Evolutionary conservation across 2,113 vertebrate genomes (phyloP), one percentile per base, ranked within the genome.

Genomic region (Scartelaos histophorus): DNA sequence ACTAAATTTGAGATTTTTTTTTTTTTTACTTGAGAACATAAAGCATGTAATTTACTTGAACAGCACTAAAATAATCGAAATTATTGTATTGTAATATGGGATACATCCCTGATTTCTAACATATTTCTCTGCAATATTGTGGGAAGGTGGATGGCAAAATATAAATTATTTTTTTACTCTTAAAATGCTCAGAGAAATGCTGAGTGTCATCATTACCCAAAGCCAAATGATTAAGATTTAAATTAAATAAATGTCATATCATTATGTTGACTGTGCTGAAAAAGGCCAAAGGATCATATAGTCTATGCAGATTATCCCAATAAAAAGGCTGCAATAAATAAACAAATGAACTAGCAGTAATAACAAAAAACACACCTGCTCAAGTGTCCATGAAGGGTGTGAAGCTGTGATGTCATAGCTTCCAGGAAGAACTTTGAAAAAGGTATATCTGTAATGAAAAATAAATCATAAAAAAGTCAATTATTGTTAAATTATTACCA

Each of bases 351-450:
- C 19, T 54, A 54, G 51, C 19, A 54, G 19, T 19, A 35, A 19
- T 19, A 38, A 10, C 29, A 34, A 12, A 34, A 62, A 62, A 64
- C 93, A 80, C 67, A 99, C 98, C 94, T 96, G 93, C 87, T 97
- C 96, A 75, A 99, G 68, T 0, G 91, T 90, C 98, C 98, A 99
- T 60, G 96, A 96, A 0, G 95, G 92, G 88, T 99, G 98, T 12
- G 93, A 93, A 5, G 97, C 97, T 72, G 94, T 93, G 74, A 99
- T 96, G 85, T 97, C 96, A 64, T 98, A 99, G 82, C 90, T 94
- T 1, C 98, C 97, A 67, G 98, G 98, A 64, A 98, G 95, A 47
- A 99, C 97, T 94, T 96, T 98, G 66, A 93, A 94, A 89, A 99
- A 99, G 16, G 93, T 94, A 86, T 96, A 99, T 79, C 98, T 99